phyloP scores from a whole-genome alignment of 1,140 invertebrate genomes.

The Drosophila teissieri region DNA sequence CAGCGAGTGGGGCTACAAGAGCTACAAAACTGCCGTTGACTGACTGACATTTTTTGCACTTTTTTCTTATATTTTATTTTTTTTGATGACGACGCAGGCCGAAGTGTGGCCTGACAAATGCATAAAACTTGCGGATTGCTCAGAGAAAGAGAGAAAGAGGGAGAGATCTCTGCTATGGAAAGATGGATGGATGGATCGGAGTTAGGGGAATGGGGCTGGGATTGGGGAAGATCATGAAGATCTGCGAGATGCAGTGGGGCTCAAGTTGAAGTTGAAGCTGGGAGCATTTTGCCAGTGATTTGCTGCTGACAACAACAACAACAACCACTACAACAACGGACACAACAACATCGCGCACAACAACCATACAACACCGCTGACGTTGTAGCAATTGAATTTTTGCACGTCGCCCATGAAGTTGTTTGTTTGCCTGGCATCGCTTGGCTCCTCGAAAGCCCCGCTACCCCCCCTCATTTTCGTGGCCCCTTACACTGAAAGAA shows the following conservation, averaged over 20 bases:
- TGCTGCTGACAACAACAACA: slow-evolving; percentile 58
- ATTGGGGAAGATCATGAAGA: slow-evolving; percentile 51
- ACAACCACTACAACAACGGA: slow-evolving; percentile 19
- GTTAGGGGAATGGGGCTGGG: background rate
- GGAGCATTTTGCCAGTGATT: slow-evolving; percentile 60
- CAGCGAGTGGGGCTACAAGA: slow-evolving; percentile 1
- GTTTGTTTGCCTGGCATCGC: slow-evolving; percentile 79
- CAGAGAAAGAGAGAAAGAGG: background rate
- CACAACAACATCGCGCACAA: slow-evolving; percentile 20
- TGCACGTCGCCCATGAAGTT: slow-evolving; percentile 83
- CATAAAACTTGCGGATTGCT: slow-evolving; percentile 64
- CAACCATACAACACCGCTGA: slow-evolving; percentile 45
- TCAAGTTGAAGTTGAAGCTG: slow-evolving; percentile 56
- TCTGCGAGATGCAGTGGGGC: slow-evolving; percentile 41
- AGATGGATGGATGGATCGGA: background rate
- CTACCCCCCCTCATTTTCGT: slow-evolving; percentile 1
- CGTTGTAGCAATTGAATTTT: slow-evolving; percentile 83
- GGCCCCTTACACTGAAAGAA: background rate
- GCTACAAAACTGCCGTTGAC: slow-evolving; percentile 45
- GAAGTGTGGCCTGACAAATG: slow-evolving; percentile 80
- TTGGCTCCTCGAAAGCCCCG: slow-evolving; percentile 35
- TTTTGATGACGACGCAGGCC: slow-evolving; percentile 57
- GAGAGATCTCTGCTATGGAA: too few relatives aligned
- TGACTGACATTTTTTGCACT: slow-evolving; percentile 75
- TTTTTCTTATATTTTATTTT: slow-evolving; percentile 41